Conservation (phyloP, 92 coral and sea anemone species). For the Pocillopora meandrina region DNA sequence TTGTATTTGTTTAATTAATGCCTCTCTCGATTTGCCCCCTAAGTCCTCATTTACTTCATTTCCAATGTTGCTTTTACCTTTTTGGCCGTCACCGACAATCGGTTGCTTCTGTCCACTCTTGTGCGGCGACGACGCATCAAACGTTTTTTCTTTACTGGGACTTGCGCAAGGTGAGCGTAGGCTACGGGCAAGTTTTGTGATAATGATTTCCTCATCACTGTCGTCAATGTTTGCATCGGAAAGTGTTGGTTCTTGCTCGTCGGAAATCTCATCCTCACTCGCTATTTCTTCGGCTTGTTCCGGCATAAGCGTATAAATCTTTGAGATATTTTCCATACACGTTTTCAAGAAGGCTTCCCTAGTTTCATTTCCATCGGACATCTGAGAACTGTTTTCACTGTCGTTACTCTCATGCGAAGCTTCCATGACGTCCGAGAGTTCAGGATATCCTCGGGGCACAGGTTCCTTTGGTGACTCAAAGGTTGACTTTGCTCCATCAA, state of each 20-base stretch:
- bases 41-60: conserved; percentile 18
- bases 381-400: conserved; percentile 84
- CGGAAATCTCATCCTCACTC: conserved; percentile 79
- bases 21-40: conserved; percentile 34
- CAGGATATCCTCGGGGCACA: conserved; percentile 54
- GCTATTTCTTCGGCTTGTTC: conserved; percentile 67
- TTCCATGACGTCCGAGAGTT: conserved; percentile 84
- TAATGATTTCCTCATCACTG: conserved; percentile 80
- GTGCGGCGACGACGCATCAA: conserved; percentile 33
- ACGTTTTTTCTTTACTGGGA: conserved; percentile 33
- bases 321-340: conserved; percentile 80
- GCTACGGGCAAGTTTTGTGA: conserved; percentile 81
- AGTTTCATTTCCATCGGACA: conserved; percentile 72
- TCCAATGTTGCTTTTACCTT: background rate
- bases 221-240: conserved; percentile 85
- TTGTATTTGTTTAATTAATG: conserved; percentile 40
- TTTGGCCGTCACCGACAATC: conserved; percentile 3
- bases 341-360: conserved; percentile 67
- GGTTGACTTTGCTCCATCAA: conserved; percentile 6
- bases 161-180: conserved; percentile 66
- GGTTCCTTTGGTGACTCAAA: conserved; percentile 45
- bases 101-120: conserved; percentile 39
- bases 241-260: conserved; percentile 72
- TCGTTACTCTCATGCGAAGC: conserved; percentile 84
- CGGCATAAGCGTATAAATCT: conserved; percentile 79